Evolutionary conservation across 2,113 vertebrate genomes (phyloP), one percentile per base, ranked within the genome.

Genomic region (Chionis minor): DNA sequence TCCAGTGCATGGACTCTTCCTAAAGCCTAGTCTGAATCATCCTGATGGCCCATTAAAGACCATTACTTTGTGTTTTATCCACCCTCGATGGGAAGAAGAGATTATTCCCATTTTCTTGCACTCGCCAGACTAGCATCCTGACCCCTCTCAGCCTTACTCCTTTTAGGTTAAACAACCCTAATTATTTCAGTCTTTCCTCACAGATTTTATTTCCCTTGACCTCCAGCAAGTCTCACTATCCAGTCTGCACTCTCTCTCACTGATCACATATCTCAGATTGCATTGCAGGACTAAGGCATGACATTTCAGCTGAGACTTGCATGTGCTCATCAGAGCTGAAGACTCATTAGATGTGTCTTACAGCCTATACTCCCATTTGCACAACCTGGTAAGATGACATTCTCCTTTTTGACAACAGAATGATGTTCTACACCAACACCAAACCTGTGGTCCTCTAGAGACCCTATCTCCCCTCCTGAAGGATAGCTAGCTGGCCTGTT

Each of bases 391-490:
- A 77, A 82, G 35, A 54, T 44, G 4, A 27, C 51, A 14, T 10
- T 70, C 61, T 20, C 32, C 66, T 79, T 65, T 86, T 33, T 71
- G 73, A 40, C 42, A 63, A 47, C 1, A 67, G 38, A 72, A 85
- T 0, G 0, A 72, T 0, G 0, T 84, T 81, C 47, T 87, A 89
- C 35, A 65, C 21, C 59, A 56, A 49, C n/a, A 72, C 0, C 52
- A 51, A 85, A 85, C 14, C 47, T 91, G 56, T 30, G 40, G 52
- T 90, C 27, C 70, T 80, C 56, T 75, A 69, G 44, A 77, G 59
- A 95, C 23, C 5, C 30, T 52, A 6, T 33, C 47, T 82, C 10
- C 35, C 33, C 22, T 91, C 13, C 78, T 65, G 32, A 61, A 89
- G 73, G 61, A 65, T 12, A 94, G n/a, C 9, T 67, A 66, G 47